Base-by-base conservation (phyloP, 2,113 vertebrate genomes). In the Xenopus tropicalis region DNA sequence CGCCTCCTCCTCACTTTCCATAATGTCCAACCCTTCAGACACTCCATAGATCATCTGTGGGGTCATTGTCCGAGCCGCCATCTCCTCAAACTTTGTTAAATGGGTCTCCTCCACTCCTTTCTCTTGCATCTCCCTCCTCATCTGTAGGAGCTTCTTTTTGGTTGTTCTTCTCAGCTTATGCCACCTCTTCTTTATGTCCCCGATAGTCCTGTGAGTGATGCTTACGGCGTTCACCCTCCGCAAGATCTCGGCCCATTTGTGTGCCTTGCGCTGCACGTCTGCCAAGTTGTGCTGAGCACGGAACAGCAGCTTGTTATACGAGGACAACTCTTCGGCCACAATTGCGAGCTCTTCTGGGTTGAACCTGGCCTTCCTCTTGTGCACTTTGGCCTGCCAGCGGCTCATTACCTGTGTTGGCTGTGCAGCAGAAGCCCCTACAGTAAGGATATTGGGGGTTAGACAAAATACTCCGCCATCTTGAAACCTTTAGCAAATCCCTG, bases 131-230 rank as follows among this genome's bases (percentile, higher is more conserved):
- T 59, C 57, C 21, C 57, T 22, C 21, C 57, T 22, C 11, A 59
- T 59, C 57, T 59, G 57, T 10, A 59, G 21, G 21, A 59, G 57
- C 57, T 59, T 59, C 57, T 59, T 59, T 16, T 59, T 59, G 57
- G 57, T 59, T 4, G 57, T 24, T 16, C 57, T 12, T 14, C 57
- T 22, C 14, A 59, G 21, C 23, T 59, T 24, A 59, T 59, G 57
- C 57, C 57, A 59, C 21, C 22, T 59, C 57, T 59, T 59, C 21
- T 59, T 59, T 23, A 59, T 59, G 21, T 59, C 57, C 5, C 20
- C 57, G 14, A 59, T 59, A 12, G 57, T 59, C 20, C 57, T 21
- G 16, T 59, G 57, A 59, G 57, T 59, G 57, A 59, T 59, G 57
- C 57, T 24, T 13, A 59, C 22, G 10, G 21, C 57, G 14, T 59